phyloP scores from a whole-genome alignment of 2,888 invertebrate species.

The Drosophila lacicola region DNA sequence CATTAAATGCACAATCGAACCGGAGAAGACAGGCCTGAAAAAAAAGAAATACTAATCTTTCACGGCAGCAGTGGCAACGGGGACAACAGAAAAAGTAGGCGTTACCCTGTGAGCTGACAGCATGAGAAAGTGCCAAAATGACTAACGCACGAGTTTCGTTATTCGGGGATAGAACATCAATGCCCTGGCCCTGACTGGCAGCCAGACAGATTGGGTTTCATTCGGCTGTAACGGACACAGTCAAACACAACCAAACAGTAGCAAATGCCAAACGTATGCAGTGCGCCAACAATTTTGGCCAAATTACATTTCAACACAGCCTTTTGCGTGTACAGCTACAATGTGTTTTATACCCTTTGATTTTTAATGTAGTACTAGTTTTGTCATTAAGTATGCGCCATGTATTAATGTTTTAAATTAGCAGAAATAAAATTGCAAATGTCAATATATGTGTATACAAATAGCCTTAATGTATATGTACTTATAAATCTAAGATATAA shows the following conservation, averaged over 20 bases:
- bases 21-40: slow-evolving; percentile 25
- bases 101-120: slow-evolving; percentile 70
- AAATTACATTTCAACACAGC: slow-evolving; percentile 80
- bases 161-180: slow-evolving; percentile 29
- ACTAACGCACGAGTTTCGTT: slow-evolving; percentile 65
- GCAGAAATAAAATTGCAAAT: no score
- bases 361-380: no score
- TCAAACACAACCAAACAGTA: slow-evolving; percentile 19
- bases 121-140: slow-evolving; percentile 80
- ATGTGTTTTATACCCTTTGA: slow-evolving; percentile 39
- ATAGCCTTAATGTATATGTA: no score
- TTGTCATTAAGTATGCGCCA: no score
- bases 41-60: slow-evolving; percentile 66
- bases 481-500: no score
- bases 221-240: slow-evolving; percentile 60
- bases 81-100: slow-evolving; percentile 48
- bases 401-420: no score
- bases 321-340: slow-evolving; percentile 60
- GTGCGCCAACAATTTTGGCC: slow-evolving; percentile 71
- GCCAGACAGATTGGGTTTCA: slow-evolving; percentile 81
- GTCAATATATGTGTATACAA: no score
- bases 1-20: slow-evolving; percentile 77
- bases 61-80: slow-evolving; percentile 31
- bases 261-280: slow-evolving; percentile 59
- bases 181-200: slow-evolving; percentile 58